phyloP scores from a whole-genome alignment of 2,797 vertebrate genomes.

The Botia almorhae region DNA sequence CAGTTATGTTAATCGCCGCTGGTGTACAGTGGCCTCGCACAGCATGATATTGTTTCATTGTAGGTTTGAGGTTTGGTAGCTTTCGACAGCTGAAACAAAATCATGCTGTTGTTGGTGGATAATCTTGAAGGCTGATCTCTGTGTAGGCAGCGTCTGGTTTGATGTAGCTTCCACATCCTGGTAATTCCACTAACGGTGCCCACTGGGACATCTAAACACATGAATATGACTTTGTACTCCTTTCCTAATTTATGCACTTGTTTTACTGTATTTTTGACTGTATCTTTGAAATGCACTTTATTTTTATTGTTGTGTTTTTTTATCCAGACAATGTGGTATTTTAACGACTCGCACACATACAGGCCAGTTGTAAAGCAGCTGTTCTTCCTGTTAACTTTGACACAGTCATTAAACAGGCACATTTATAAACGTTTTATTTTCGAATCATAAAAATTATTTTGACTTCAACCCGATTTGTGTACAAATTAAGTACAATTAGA shows the following conservation, averaged over 20 bases:
- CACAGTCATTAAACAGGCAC: too few relatives aligned
- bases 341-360: neutral
- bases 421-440: neutral
- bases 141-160: neutral
- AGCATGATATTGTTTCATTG: neutral
- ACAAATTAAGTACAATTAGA: neutral
- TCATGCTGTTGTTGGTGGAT: too few relatives aligned
- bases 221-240: neutral
- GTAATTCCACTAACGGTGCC: neutral
- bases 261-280: neutral
- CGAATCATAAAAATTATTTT: too few relatives aligned
- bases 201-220: conserved; percentile 5
- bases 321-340: neutral
- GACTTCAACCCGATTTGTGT: neutral
- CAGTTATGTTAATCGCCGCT: neutral
- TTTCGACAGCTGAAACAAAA: too few relatives aligned
- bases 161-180: neutral
- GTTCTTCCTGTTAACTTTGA: too few relatives aligned
- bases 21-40: neutral
- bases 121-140: neutral
- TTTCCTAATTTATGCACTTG: neutral
- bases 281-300: neutral
- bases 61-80: neutral
- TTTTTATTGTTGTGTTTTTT: neutral
- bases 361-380: too few relatives aligned